These are phyloP conservation scores for Idris sp. DNA, from an alignment of 1,140 invertebrate species.

Conservation along the genomic window DNA sequence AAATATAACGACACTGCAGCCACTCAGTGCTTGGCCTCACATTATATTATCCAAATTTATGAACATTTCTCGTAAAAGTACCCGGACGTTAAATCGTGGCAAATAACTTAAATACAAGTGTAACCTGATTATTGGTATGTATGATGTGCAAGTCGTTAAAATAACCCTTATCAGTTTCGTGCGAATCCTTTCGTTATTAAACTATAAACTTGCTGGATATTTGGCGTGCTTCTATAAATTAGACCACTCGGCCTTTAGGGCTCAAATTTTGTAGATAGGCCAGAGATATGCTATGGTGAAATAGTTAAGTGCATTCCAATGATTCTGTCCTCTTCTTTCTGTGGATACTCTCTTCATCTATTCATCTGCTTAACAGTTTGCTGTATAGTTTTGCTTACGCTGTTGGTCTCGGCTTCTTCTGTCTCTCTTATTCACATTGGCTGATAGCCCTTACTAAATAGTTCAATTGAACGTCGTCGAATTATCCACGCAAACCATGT, in stretches of 20 bases:
- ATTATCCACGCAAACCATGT: slow-evolving; percentile 63
- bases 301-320: slow-evolving; percentile 72
- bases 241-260: slow-evolving; percentile 65
- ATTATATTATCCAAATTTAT: no score
- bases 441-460: slow-evolving; percentile 69
- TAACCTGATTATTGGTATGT: slow-evolving; percentile 59
- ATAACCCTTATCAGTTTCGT: slow-evolving; percentile 60
- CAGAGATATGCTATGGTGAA: slow-evolving; percentile 63
- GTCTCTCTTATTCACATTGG: slow-evolving; percentile 8
- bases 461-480: slow-evolving; percentile 67
- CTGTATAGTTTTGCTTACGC: no score
- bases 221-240: slow-evolving; percentile 72
- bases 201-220: slow-evolving; percentile 70
- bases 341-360: slow-evolving; percentile 32
- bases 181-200: slow-evolving; percentile 69
- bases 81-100: slow-evolving; percentile 14
- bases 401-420: no score
- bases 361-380: slow-evolving; percentile 37
- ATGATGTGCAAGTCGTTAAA: slow-evolving; percentile 60
- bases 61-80: slow-evolving; percentile 38
- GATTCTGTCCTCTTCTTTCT: slow-evolving; percentile 39
- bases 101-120: slow-evolving; percentile 56
- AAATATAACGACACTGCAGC: no score
- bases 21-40: no score
- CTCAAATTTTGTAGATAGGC: slow-evolving; percentile 66